Base-by-base conservation (phyloP, 1,140 invertebrate species). In the Cydia strobilella region DNA sequence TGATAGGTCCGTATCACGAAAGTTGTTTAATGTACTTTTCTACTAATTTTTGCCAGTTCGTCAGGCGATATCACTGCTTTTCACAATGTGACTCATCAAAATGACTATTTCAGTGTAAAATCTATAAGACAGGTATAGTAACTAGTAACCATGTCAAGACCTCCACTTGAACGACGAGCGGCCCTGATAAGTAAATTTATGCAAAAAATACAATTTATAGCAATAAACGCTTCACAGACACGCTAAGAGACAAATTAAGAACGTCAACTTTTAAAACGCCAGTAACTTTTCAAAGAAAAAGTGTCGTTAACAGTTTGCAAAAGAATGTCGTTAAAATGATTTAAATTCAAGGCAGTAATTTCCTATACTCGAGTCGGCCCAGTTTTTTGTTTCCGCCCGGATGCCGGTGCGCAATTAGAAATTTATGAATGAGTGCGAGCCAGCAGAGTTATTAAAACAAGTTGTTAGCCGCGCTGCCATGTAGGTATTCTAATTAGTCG, bases 301-400 rank as follows among this genome's bases (percentile, higher is more conserved):
- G 27, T 69, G 65, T 35, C 65, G 27, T 69, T 69, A 69, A 39
- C 65, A 69, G 65, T 69, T 35, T 59, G 54, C 54, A 59, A 59
- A 65, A 27, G 63, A 69, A 39, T 69, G 27, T 69, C 65, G 65
- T 69, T 35, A 35, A 69, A 69, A 69, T 69, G 35, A 39, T 69
- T 69, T 18, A 69, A 35, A 35, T 69, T 35, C 65, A 69, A 39
- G 65, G 65, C 65, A 69, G 65, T 69, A 39, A 69, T 69, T 69
- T 69, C 65, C 27, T 66, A 66, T 45, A 71, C 76, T 77, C 23
- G 54, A 54, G 75, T 72, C 75, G 77, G 45, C 79, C 74, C 76
- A 78, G 76, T 80, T 82, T 59, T 79, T 82, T 80, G 74, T 76
- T 81, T 80, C 81, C 77, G 72, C 31, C 75, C 10, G 72, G 20